These are phyloP conservation scores for Philaenus spumarius DNA, from an alignment of 1,140 invertebrate genomes.

Conservation along the genomic window DNA sequence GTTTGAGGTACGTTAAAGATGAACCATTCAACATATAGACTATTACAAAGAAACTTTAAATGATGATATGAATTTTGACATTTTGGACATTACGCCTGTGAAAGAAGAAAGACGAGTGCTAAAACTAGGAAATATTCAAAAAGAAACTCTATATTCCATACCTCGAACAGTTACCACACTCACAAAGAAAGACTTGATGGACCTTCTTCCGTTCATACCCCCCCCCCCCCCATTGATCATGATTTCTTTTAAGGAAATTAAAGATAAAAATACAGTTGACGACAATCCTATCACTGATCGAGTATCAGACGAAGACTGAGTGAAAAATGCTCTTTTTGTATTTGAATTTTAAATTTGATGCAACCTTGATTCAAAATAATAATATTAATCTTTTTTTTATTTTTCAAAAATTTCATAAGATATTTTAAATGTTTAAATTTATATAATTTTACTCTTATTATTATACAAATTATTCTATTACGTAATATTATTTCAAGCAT, in stretches of 20 bases:
- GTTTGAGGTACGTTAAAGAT: conserved; percentile 16
- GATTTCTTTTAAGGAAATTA: conserved; percentile 18
- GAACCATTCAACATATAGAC: conserved; percentile 17
- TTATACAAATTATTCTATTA: conserved; percentile 2
- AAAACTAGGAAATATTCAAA: conserved; percentile 23
- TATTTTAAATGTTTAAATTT: conserved; percentile 1
- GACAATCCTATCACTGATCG: conserved; percentile 4
- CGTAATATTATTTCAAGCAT: not conserved
- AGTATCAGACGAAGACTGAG: conserved; percentile 4
- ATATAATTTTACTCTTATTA: conserved; percentile 1
- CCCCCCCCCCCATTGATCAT: conserved; percentile 22
- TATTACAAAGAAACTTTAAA: conserved; percentile 23
- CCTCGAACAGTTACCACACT: conserved; percentile 17
- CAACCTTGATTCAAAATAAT: conserved; percentile 3
- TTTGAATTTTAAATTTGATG: not conserved
- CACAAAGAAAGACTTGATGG: conserved; percentile 21
- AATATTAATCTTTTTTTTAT: not conserved
- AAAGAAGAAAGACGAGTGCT: conserved; percentile 9
- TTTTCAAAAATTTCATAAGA: not conserved
- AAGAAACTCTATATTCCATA: conserved; percentile 13
- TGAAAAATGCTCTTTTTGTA: not conserved
- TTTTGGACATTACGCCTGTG: conserved; percentile 15
- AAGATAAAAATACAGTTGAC: conserved; percentile 11
- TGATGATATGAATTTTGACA: conserved; percentile 15
- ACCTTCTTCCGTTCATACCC: conserved; percentile 23